These are phyloP conservation scores for Drosophila dunni DNA, from an alignment of 1,140 invertebrate species.

Conservation along the genomic window DNA sequence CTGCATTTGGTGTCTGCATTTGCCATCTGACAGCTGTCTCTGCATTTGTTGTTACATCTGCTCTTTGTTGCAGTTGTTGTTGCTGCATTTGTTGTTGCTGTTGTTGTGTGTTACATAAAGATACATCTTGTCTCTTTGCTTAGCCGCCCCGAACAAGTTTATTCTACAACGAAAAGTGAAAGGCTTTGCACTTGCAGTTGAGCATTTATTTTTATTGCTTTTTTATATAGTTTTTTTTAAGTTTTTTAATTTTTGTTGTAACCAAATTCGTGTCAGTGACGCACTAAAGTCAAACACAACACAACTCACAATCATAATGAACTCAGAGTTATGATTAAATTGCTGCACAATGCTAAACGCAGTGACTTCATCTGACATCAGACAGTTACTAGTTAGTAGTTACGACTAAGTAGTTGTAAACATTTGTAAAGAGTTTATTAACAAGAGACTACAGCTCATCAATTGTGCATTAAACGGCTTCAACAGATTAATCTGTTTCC, in stretches of 20 bases:
- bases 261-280: constrained; percentile 71
- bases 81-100: constrained; percentile 17
- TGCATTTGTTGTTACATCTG: constrained; percentile 69
- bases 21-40: constrained; percentile 60
- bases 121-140: constrained; percentile 66
- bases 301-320: constrained; percentile 41
- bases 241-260: constrained; percentile 1
- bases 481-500: not conserved
- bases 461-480: not conserved
- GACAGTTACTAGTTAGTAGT: not conserved
- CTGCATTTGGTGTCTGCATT: constrained; percentile 42
- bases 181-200: constrained; percentile 56
- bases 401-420: not conserved
- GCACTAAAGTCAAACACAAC: constrained; percentile 54
- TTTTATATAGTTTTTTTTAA: not conserved
- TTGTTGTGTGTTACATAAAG: constrained; percentile 64
- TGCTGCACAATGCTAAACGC: constrained; percentile 2
- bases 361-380: not conserved
- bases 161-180: constrained; percentile 77
- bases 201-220: constrained; percentile 2
- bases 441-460: not conserved
- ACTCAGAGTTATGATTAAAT: constrained; percentile 24
- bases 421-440: not conserved
- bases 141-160: constrained; percentile 69
- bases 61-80: constrained; percentile 27